Evolutionary conservation across 2,888 invertebrate genomes (phyloP).

Genomic region (Lasioglossum figueresi): DNA sequence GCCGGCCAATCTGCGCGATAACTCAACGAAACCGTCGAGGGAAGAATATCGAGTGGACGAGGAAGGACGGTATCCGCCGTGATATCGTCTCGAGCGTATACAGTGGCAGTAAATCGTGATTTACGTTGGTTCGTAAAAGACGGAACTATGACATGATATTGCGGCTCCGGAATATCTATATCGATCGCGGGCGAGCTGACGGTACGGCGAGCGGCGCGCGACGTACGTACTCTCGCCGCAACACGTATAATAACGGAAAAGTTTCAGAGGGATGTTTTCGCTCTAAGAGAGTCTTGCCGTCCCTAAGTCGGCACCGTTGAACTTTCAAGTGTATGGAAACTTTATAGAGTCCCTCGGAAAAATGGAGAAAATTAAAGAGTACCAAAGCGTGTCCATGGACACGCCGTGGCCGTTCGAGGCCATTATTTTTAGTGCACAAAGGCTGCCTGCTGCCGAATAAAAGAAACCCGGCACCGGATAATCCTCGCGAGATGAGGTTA

Average conservation of each 20-base stretch:
- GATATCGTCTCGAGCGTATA: slow-evolving; percentile 55
- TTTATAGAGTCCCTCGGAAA: slow-evolving; percentile 30
- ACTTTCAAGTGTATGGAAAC: slow-evolving; percentile 44
- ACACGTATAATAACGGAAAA: slow-evolving; percentile 45
- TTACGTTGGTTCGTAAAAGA: slow-evolving; percentile 74
- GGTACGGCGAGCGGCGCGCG: background rate
- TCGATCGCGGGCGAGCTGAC: slow-evolving; percentile 40
- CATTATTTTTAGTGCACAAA: slow-evolving; percentile 28
- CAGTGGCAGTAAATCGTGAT: slow-evolving; percentile 74
- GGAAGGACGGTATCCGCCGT: slow-evolving; percentile 30
- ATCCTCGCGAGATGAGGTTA: slow-evolving; percentile 1
- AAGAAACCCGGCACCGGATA: background rate
- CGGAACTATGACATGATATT: slow-evolving; percentile 65
- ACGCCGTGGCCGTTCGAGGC: background rate
- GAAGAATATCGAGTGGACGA: slow-evolving; percentile 45
- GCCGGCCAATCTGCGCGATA: slow-evolving; percentile 45
- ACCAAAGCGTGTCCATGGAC: slow-evolving; percentile 25
- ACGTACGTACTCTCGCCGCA: background rate
- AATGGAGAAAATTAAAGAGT: slow-evolving; percentile 38
- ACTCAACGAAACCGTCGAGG: slow-evolving; percentile 31
- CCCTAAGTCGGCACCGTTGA: background rate
- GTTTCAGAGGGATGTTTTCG: slow-evolving; percentile 46
- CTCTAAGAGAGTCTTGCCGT: slow-evolving; percentile 26
- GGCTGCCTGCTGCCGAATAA: slow-evolving; percentile 6
- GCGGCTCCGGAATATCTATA: slow-evolving; percentile 53